Evolutionary conservation across 2,797 vertebrate genomes (phyloP), one percentile per base, ranked within the genome.

Genomic region (Characodon lateralis): DNA sequence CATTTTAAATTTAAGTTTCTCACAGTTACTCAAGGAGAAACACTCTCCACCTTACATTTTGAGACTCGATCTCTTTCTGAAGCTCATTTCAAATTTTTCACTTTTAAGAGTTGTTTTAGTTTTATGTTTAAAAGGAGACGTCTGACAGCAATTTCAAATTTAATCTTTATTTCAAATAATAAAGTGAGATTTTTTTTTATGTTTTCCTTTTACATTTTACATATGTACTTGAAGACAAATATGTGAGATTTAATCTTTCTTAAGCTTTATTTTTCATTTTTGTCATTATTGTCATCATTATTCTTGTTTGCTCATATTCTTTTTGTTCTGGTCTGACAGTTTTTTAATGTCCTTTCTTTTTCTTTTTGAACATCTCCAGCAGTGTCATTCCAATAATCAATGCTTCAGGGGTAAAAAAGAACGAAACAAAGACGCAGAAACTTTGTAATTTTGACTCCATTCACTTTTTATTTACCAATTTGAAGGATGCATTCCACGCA

Each of bases 391-490:
- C 35, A 71, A 56, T 72, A 48, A 53, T 65, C n/a, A 26, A 43
- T 63, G 55, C 56, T 28, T 2, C 22, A 20, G 53, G 20, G 24
- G 26, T 43, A n/a, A 74, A 70, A 69, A 59, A 70, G 31, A 70
- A 46, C 18, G 18, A 59, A 50, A 48, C 51, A 72, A 79, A 80
- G 28, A 59, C 56, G 35, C 24, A 80, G 50, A 72, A 72, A 39
- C 53, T 55, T 59, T 79, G 63, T 74, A 72, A 80, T 80, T 80
- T 80, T 28, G 39, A 66, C 58, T 76, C 68, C 50, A 22, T 73
- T 77, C 56, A 50, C 68, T 71, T 71, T 73, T 59, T 48, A 46
- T 68, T 77, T 28, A 69, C 72, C 61, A 39, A 43, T 58, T 13
- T 56, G 69, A 76, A 56, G 72, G 70, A 63, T 35, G 26, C 39